Base-by-base conservation (phyloP, 2,113 vertebrate genomes). In the Scytalopus superciliaris region DNA sequence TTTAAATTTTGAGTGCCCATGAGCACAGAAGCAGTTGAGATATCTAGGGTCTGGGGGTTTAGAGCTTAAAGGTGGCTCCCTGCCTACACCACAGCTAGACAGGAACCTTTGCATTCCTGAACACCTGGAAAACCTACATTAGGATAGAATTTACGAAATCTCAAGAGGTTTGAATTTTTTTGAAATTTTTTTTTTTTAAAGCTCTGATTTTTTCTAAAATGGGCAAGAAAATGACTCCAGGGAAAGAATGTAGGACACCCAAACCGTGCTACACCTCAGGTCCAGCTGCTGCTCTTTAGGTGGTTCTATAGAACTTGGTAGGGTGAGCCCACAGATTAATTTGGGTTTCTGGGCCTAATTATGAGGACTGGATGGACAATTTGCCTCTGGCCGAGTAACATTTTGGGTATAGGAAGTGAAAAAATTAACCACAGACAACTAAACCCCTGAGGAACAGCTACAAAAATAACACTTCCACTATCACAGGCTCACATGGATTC, bases 401-500 rank as follows among this genome's bases (percentile, higher is more conserved):
- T 25, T 39, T 33, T 18, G 72, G 56, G 30, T 2, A 45, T 16
- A 33, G 62, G 52, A 66, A 53, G 40, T 1, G 6, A 24, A 18
- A 25, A 35, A 72, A 72, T 19, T 19, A 22, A 28, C 52, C 52
- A 11, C 31, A 27, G 21, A 4, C 30, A 19, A 4, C n/a, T 24
- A n/a, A n/a, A 69, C 17, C 30, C 28, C 35, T 9, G 8, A 52
- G 44, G 22, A 37, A 17, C 11, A 39, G 57, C 21, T 28, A 9
- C 50, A 31, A 24, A 68, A 90, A 31, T 6, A 8, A 3, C 15
- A 10, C 18, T 45, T 7, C 3, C 33, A n/a, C n/a, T n/a, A n/a
- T n/a, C n/a, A n/a, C n/a, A n/a, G 6, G 6, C 45, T 13, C 4
- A 5, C 0, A 1, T 0, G 10, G 19, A 31, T 49, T 7, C 66